These are phyloP conservation scores for Fragum fragum DNA, from an alignment of 2,888 invertebrate species.

Conservation along the genomic window DNA sequence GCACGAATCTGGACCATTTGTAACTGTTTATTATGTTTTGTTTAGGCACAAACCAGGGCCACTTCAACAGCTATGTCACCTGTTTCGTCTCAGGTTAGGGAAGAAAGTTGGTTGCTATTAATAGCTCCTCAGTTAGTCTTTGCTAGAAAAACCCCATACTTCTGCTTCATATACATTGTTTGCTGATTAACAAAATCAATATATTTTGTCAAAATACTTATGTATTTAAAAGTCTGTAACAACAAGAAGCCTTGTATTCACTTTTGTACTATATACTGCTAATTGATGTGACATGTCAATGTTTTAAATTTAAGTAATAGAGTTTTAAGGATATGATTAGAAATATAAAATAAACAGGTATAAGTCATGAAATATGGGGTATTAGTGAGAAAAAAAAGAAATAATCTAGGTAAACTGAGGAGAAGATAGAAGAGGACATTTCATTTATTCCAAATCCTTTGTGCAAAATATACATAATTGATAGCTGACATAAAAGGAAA, in stretches of 20 bases:
- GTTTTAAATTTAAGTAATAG: too few species aligned
- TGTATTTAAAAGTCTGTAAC: too few species aligned
- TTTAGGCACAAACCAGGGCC: conserved; percentile 69
- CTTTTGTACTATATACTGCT: too few species aligned
- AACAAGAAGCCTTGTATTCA: too few species aligned
- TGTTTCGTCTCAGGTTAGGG: conserved; percentile 68
- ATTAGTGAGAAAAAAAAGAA: background rate
- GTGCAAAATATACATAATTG: too few species aligned
- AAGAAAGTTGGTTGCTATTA: conserved; percentile 56
- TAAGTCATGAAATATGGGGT: conserved; percentile 14
- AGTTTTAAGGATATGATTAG: too few species aligned
- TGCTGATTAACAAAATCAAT: too few species aligned
- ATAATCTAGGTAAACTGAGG: conserved; percentile 11
- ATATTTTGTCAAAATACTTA: too few species aligned
- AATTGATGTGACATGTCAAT: too few species aligned
- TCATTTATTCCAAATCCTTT: background rate
- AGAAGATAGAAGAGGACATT: conserved; percentile 1
- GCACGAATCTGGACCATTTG: background rate
- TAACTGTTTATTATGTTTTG: conserved; percentile 57
- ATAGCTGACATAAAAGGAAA: too few species aligned
- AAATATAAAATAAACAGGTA: too few species aligned
- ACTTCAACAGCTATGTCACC: conserved; percentile 49
- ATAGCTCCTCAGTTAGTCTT: conserved; percentile 47
- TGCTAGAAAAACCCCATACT: conserved; percentile 32
- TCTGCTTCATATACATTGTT: too few species aligned